Base-by-base conservation (phyloP, 2,113 vertebrate genomes). In the Bubo scandiacus region DNA sequence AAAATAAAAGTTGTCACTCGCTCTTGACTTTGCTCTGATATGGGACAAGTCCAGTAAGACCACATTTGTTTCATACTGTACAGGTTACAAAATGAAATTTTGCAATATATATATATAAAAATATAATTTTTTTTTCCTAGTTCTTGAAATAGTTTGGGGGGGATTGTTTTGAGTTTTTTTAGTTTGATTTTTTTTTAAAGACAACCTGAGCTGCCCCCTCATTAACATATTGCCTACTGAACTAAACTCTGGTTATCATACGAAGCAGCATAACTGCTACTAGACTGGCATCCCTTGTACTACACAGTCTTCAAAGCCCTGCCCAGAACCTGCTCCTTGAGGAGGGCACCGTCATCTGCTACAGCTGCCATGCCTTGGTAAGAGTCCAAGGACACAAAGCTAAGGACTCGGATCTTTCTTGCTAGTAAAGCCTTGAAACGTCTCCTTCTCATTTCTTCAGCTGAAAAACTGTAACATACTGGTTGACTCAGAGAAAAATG, bases 281-380 rank as follows among this genome's bases (percentile, higher is more conserved):
- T 29, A 63, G 52, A 6, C 10, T 30, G 38, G 21, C 18, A 30
- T 7, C 43, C 15, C 11, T 40, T 43, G 23, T 2, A 10, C 62
- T 25, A 4, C 38, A 19, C 1, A 40, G 47, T 4, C 36, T 29
- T 73, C 22, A 18, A 40, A 54, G 59, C 43, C n/a, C 63, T 77
- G 72, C 27, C 71, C 58, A 80, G 72, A 40, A 49, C 27, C 42
- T n/a, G 40, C 43, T 74, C 82, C 65, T 13, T 11, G 12, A 62
- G 42, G 16, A 61, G 11, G 9, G n/a, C 23, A 13, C 16, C 8
- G 11, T 26, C 73, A 47, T 47, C 80, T 42, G 34, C 49, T 40
- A 47, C 36, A 42, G 54, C 9, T 30, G 68, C 9, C 2, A 0
- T 2, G 58, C 49, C 52, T 36, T 4, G 6, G 25, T 0, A 40